Evolutionary conservation across 2,113 vertebrate genomes (phyloP).

Genomic region (Pelvicachromis taeniatus): DNA sequence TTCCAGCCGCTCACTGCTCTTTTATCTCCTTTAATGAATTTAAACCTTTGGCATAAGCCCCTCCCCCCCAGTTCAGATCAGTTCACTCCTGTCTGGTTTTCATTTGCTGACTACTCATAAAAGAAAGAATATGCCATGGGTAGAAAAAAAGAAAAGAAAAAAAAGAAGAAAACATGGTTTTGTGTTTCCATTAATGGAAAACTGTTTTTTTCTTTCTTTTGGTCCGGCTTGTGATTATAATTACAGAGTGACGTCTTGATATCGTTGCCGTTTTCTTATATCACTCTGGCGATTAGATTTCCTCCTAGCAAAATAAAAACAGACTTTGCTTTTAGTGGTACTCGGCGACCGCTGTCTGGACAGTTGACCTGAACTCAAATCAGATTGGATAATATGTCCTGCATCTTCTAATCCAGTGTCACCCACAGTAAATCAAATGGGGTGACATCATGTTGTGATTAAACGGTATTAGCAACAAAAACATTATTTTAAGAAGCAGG

Average conservation of each 20-base stretch:
- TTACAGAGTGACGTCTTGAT: slow-evolving; percentile 13
- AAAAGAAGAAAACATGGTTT: slow-evolving; percentile 42
- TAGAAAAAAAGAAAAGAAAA: slow-evolving; percentile 29
- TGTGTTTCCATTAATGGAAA: slow-evolving; percentile 46
- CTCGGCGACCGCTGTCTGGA: neutral
- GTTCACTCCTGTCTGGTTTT: slow-evolving; percentile 54
- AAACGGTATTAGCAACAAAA: neutral
- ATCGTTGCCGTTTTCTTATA: slow-evolving; percentile 23
- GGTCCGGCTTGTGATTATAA: slow-evolving; percentile 53
- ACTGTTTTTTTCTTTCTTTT: neutral
- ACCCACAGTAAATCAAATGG: neutral
- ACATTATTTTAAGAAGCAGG: neutral
- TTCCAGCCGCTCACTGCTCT: slow-evolving; percentile 15
- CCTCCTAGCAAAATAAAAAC: slow-evolving; percentile 28
- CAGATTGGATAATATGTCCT: neutral
- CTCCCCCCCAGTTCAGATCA: slow-evolving; percentile 12
- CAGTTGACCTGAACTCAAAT: neutral
- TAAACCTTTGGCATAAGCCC: slow-evolving; percentile 9
- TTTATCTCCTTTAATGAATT: slow-evolving; percentile 28
- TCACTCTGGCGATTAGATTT: slow-evolving; percentile 41
- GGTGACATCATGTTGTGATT: neutral
- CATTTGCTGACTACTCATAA: slow-evolving; percentile 40
- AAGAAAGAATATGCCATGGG: slow-evolving; percentile 17
- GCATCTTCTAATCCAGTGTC: neutral
- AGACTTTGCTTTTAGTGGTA: slow-evolving; percentile 26